phyloP scores from a whole-genome alignment of 1,140 invertebrate species.

The Drosophila mauritiana region DNA sequence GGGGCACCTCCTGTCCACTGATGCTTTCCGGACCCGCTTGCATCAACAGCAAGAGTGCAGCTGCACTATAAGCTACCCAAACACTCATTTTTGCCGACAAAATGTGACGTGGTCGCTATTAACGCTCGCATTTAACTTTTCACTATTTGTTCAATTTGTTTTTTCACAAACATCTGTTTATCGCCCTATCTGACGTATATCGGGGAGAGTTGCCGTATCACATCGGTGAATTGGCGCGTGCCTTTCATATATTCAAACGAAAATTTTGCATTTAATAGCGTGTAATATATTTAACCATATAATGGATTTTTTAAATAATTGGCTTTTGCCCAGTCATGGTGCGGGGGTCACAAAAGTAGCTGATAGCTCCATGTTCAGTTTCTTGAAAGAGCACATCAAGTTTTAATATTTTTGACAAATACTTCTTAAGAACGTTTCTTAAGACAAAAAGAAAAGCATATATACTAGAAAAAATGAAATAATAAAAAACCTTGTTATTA shows the following conservation, averaged over 20 bases:
- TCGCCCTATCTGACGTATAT: slow-evolving; percentile 28
- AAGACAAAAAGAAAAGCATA: too few relatives aligned
- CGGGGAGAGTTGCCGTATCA: slow-evolving; percentile 12
- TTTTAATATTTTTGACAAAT: background rate
- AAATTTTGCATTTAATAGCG: slow-evolving; percentile 51
- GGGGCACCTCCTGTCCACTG: background rate
- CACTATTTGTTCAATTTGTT: slow-evolving; percentile 27
- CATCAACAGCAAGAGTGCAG: slow-evolving; percentile 1
- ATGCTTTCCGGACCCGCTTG: background rate
- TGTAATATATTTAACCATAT: slow-evolving; percentile 35
- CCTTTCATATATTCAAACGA: slow-evolving; percentile 11
- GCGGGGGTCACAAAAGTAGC: slow-evolving; percentile 10
- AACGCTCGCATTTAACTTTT: slow-evolving; percentile 24
- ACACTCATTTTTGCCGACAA: slow-evolving; percentile 12
- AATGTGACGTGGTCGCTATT: background rate
- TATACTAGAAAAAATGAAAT: too few relatives aligned
- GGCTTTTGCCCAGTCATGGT: slow-evolving; percentile 39
- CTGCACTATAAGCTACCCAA: slow-evolving; percentile 18
- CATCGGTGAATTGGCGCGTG: background rate
- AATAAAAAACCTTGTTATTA: too few relatives aligned
- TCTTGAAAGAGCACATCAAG: slow-evolving; percentile 1
- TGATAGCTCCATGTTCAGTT: slow-evolving; percentile 47
- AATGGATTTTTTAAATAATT: slow-evolving; percentile 18
- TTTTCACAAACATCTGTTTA: slow-evolving; percentile 28
- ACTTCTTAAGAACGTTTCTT: background rate